phyloP scores from a whole-genome alignment of 2,888 invertebrate species.

The Dicyrtomina minuta region DNA sequence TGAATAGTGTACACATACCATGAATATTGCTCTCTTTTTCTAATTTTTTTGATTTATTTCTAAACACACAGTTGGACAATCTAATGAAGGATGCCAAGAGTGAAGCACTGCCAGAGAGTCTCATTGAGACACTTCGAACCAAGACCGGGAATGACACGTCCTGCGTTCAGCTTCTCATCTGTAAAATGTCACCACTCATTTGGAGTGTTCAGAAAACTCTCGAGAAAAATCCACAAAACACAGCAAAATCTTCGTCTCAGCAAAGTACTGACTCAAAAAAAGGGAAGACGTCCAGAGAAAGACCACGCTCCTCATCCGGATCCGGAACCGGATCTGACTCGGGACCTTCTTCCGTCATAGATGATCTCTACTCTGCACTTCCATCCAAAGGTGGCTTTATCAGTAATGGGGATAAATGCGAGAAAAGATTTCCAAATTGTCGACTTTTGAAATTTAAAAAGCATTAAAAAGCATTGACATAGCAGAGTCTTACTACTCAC shows the following conservation, averaged over 20 bases:
- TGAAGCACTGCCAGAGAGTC: constrained; percentile 56
- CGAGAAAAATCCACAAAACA: constrained; percentile 9
- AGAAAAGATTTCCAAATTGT: constrained; percentile 63
- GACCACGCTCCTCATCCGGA: background rate
- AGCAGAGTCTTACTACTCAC: too few species aligned
- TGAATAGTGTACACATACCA: background rate
- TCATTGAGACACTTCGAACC: constrained; percentile 55
- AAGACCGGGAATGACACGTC: constrained; percentile 56
- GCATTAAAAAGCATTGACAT: too few species aligned
- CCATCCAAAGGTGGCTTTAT: constrained; percentile 57
- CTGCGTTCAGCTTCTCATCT: constrained; percentile 62
- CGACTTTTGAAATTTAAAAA: constrained; percentile 51
- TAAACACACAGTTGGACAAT: constrained; percentile 51
- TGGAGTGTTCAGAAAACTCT: constrained; percentile 74
- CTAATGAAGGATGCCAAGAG: constrained; percentile 49
- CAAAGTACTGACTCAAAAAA: background rate
- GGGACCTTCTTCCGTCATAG: constrained; percentile 15
- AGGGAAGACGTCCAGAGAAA: background rate
- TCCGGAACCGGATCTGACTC: background rate
- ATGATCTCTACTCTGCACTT: constrained; percentile 39
- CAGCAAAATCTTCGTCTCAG: background rate
- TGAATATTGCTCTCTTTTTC: background rate
- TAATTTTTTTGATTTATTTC: background rate
- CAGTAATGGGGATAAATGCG: constrained; percentile 65
- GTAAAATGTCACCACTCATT: constrained; percentile 75